A percentile compares a stretch with the other conserved stretches of the same genome.
Conservation (phyloP, 2,888 invertebrate species). For the Andricus curvator region DNA sequence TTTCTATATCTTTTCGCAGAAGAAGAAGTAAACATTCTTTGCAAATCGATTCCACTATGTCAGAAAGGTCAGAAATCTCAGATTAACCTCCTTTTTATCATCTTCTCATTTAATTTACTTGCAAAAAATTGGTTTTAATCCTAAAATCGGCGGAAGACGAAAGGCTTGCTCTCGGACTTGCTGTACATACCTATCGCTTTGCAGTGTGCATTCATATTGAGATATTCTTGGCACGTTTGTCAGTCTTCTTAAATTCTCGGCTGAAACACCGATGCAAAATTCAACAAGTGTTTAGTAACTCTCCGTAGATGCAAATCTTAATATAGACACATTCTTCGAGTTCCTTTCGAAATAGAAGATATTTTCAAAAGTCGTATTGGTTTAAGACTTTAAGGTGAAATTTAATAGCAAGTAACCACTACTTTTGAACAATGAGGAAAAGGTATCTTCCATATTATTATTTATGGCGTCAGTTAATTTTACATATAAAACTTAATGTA, state of each 20-base stretch:
- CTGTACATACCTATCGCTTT: background rate
- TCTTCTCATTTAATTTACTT: background rate
- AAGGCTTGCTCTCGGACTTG: background rate
- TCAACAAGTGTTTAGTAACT: constrained; percentile 19
- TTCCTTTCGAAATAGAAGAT: background rate
- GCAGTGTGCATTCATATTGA: background rate
- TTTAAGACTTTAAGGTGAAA: background rate
- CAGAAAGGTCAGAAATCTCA: background rate
- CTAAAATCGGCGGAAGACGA: background rate
- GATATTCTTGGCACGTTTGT: constrained; percentile 17
- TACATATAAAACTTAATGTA: background rate
- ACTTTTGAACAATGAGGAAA: background rate
- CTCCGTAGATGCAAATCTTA: constrained; percentile 6
- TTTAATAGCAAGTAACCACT: background rate
- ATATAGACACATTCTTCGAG: background rate
- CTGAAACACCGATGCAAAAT: constrained; percentile 15
- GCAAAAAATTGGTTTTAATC: background rate
- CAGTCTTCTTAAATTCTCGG: constrained; percentile 18
- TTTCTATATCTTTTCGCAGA: background rate
- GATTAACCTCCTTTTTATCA: no score
- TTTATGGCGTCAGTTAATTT: background rate
- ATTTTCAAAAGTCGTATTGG: background rate
- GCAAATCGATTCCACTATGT: background rate
- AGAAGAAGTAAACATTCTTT: constrained; percentile 1
- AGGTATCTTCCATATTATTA: background rate